Evolutionary conservation across 2,113 vertebrate genomes (phyloP), one percentile per base, ranked within the genome.

Genomic region (Calidris pugnax): DNA sequence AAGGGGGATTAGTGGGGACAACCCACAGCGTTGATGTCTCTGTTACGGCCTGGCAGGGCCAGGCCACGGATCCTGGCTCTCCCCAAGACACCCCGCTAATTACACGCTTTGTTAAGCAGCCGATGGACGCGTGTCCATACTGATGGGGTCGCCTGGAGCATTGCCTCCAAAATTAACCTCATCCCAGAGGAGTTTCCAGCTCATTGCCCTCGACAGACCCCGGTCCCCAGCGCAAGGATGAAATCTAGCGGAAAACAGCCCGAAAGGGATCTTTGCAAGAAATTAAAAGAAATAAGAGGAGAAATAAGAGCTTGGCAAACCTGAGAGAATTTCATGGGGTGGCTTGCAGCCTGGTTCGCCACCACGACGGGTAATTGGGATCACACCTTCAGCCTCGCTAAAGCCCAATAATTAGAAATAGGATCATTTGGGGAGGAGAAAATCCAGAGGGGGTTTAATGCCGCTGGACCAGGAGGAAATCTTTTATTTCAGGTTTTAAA

Each of bases 11-110:
- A 94, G 24, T 4, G 2, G 47, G 33, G 62, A 45, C 7, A 0
- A 26, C 32, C 17, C 2, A 17, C 50, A 27, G 57, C 3, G 4
- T 10, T 97, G 95, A 96, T 81, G 80, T 93, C 88, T 93, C 88
- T 96, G 76, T 96, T 95, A 88, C 1, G 20, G 24, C 8, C 33
- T 33, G 59, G 21, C 86, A 83, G 78, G 85, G 47, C 71, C 69
- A 67, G 68, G 16, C 73, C 11, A 7, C 0, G 0, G 50, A 57
- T 81, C 55, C 33, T 24, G 74, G 18, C 68, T 85, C 32, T 59
- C 21, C 66, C 50, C 9, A 6, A 71, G 86, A 51, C 3, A 4
- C 23, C 47, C 35, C 1, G 1, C 62, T 87, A 75, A 93, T 97
- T 69, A 76, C 80, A 87, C 3, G 8, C 82, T 90, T 87, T 8